These are phyloP conservation scores for Hapalemur alaotrensis DNA, from an alignment of 2,797 vertebrate species.

Conservation along the genomic window DNA sequence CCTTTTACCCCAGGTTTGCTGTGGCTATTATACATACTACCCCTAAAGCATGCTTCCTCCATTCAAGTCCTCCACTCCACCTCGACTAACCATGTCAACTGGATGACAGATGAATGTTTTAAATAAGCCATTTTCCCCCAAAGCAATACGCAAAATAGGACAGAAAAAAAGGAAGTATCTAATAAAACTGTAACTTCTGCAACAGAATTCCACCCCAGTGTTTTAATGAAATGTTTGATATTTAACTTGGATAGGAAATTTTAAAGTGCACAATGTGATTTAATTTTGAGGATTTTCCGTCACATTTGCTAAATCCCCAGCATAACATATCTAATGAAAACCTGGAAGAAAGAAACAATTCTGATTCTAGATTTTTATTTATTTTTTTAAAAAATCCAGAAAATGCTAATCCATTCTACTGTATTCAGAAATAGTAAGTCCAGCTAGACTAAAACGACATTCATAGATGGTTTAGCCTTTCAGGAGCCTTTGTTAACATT, in stretches of 20 bases:
- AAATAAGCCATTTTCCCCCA: not conserved
- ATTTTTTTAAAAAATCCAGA: not conserved
- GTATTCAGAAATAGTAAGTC: constrained; percentile 58
- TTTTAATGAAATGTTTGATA: constrained; percentile 46
- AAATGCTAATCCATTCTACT: constrained; percentile 50
- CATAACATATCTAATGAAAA: constrained; percentile 32
- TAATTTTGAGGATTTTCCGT: constrained; percentile 13
- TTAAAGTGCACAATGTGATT: constrained; percentile 14
- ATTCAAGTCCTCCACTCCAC: not conserved
- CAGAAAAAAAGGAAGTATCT: not conserved
- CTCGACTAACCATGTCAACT: not conserved
- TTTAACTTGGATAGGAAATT: constrained; percentile 54
- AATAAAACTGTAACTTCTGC: constrained; percentile 24
- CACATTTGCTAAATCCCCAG: not conserved
- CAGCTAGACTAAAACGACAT: constrained; percentile 58
- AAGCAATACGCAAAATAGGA: not conserved
- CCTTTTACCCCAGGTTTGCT: not conserved
- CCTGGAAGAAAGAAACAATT: not conserved
- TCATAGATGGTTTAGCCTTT: constrained; percentile 48
- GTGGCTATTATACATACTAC: not conserved
- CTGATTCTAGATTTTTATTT: constrained; percentile 36
- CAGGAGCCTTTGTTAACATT: constrained; percentile 67
- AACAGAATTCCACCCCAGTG: constrained; percentile 7
- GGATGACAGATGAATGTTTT: constrained; percentile 23
- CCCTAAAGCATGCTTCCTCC: not conserved